These are phyloP conservation scores for Petrocephalus schoutedeni DNA, from an alignment of 2,797 vertebrate species.

Conservation along the genomic window DNA sequence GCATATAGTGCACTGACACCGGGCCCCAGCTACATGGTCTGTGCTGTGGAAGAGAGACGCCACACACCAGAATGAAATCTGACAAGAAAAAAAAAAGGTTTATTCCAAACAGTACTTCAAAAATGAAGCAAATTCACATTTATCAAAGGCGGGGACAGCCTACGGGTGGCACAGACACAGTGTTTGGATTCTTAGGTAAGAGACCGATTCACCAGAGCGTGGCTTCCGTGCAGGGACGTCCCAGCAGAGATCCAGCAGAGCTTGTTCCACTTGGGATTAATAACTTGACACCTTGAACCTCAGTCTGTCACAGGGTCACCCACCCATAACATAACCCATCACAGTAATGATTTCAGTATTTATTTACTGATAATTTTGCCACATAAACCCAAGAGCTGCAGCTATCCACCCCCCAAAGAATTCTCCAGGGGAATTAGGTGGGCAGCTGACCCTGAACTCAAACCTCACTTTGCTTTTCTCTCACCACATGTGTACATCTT, in stretches of 20 bases:
- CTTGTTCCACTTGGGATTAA: neutral
- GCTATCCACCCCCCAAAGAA: neutral
- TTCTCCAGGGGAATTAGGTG: too few relatives aligned
- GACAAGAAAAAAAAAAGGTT: neutral
- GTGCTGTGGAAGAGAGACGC: neutral
- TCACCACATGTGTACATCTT: neutral
- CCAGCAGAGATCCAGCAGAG: neutral
- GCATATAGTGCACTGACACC: neutral
- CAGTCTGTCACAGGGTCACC: neutral
- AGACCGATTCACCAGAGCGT: neutral
- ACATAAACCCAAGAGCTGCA: neutral
- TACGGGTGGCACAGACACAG: neutral
- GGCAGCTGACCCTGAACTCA: neutral
- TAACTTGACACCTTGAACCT: neutral
- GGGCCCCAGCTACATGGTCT: neutral
- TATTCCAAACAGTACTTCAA: neutral
- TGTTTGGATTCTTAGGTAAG: neutral
- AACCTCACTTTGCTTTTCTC: neutral
- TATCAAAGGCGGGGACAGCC: neutral
- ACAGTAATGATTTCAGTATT: neutral
- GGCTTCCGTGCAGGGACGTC: neutral
- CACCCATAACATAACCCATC: neutral
- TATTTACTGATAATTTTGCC: neutral
- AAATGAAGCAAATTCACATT: neutral
- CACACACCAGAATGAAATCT: neutral